Evolutionary conservation across 1,140 invertebrate species (phyloP), one percentile per base, ranked within the genome.

Genomic region (Ditylenchus dipsaci): DNA sequence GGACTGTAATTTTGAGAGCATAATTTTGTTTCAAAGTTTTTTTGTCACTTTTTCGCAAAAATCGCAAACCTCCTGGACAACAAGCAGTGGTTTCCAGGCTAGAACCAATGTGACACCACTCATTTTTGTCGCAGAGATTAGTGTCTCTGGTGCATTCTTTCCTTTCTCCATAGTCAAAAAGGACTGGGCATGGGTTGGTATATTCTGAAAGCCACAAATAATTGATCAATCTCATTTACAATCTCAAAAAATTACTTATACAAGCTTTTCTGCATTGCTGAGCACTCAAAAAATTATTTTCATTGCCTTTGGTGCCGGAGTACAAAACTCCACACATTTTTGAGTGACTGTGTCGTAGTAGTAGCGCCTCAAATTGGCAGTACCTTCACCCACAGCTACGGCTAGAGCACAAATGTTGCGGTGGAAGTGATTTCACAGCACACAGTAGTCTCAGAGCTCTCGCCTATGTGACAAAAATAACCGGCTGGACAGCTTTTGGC

Each of bases 81-180:
- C 80, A 82, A 19, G 77, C 74, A 0, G 80, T 77, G 11, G 80
- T 75, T 57, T 78, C 78, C 17, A 42, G 56, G 26, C 33, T 67
- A 1, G 71, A 64, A 30, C 79, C 79, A 19, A 81, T 64, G 56
- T 81, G 79, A 58, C 79, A 81, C 80, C 80, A 82, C 60, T 82
- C 74, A 19, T 69, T 74, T 29, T 63, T 65, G 21, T 65, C 67
- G 56, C 75, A 79, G 21, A 43, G n/a, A 21, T 79, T 63, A 30
- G 29, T 19, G 29, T 59, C 73, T 27, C 26, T 23, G 38, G 62
- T 61, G 63, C 76, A 78, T 49, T 77, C 58, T 19, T 73, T 72
- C 49, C 75, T 61, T 62, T 68, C 73, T 30, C 61, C 76, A 43
- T 69, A 42, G 58, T 78, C 75, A 26, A 68, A 70, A 49, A 47